These are phyloP conservation scores for Folsomia manolachei DNA, from an alignment of 2,888 invertebrate species.

Conservation along the genomic window DNA sequence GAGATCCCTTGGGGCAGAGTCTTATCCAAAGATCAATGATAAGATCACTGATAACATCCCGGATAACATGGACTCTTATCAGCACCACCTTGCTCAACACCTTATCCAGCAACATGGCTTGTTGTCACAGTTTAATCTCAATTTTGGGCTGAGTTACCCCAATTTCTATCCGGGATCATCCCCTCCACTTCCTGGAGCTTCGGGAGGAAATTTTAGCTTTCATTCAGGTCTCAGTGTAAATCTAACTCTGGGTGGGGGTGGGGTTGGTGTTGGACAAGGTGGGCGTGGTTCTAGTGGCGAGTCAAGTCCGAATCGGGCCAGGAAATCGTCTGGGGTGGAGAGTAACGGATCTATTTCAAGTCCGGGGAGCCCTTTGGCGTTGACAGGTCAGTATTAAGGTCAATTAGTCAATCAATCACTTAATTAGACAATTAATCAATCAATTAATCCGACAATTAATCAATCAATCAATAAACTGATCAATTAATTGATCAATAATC, in stretches of 20 bases:
- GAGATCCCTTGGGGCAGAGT: too few species aligned
- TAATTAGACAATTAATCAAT: neutral
- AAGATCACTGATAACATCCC: neutral
- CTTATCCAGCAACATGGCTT: neutral
- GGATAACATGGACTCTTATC: neutral
- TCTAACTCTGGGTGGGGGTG: constrained; percentile 18
- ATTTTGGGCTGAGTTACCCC: neutral
- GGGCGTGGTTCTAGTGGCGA: neutral
- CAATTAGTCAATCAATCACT: neutral
- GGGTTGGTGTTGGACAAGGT: neutral
- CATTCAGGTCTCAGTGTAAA: neutral
- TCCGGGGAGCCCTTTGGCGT: neutral
- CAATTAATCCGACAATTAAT: too few species aligned
- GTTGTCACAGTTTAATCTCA: neutral
- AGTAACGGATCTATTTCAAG: neutral
- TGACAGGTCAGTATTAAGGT: neutral
- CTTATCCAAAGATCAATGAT: neutral
- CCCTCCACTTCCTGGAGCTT: too few species aligned
- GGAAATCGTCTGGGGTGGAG: neutral
- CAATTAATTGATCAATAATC: neutral
- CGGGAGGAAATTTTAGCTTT: too few species aligned
- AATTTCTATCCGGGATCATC: neutral
- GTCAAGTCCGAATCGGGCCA: neutral
- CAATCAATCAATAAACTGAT: neutral
- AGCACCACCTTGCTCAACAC: neutral